A percentile compares a stretch with the other conserved stretches of the same genome.
phyloP scores from a whole-genome alignment of 2,113 vertebrate genomes.

The Hydrolagus affinis region DNA sequence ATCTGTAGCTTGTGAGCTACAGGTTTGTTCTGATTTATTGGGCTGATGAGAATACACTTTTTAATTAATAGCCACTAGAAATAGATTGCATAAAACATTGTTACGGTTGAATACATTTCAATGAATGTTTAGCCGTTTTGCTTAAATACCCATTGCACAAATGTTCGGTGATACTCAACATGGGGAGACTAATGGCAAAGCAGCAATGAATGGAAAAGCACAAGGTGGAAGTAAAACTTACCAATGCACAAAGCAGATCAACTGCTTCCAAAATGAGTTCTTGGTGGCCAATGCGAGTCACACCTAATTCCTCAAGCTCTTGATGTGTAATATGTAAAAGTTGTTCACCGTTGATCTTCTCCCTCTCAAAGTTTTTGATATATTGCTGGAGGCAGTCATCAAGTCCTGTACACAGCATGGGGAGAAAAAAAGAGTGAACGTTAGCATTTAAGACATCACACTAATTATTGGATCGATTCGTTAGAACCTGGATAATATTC shows the following conservation, averaged over 20 bases:
- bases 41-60: too few species aligned
- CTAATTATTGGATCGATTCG: neutral
- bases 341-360: slow-evolving; percentile 78
- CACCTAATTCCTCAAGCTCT: slow-evolving; percentile 77
- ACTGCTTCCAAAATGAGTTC: slow-evolving; percentile 83
- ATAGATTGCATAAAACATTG: neutral
- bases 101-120: neutral
- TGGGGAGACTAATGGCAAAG: too few species aligned
- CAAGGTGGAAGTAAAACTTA: slow-evolving; percentile 43
- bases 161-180: neutral
- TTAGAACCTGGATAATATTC: neutral
- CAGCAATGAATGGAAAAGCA: neutral
- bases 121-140: neutral
- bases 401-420: slow-evolving; percentile 57
- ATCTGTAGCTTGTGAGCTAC: too few species aligned
- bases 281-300: slow-evolving; percentile 77
- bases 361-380: slow-evolving; percentile 80
- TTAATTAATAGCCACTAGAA: neutral
- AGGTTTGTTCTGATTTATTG: too few species aligned
- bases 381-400: slow-evolving; percentile 84
- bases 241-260: slow-evolving; percentile 75
- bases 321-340: slow-evolving; percentile 81
- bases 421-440: slow-evolving; percentile 10
- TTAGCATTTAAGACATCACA: neutral
- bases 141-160: neutral